Base-by-base conservation (phyloP, 2,113 vertebrate genomes). In the Seriola aureovittata region DNA sequence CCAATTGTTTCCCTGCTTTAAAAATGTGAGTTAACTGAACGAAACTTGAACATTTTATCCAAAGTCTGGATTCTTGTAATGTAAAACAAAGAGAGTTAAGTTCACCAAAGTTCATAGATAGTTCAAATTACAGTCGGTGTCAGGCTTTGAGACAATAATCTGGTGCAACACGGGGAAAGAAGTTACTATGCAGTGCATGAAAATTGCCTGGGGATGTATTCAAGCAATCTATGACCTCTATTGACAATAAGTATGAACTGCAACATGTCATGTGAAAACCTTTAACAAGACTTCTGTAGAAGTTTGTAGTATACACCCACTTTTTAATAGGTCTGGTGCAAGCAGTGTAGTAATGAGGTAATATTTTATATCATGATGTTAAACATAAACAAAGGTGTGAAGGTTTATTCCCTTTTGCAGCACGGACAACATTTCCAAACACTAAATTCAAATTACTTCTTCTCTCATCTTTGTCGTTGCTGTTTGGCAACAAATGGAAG, bases 221-320 rank as follows among this genome's bases (percentile, higher is more conserved):
- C 38, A 58, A 62, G 8, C 23, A 78, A 65, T 71, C 1, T 29
- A 29, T 29, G 90, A 73, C 77, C 67, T 82, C 86, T 85, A 59
- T 59, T 85, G 88, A 80, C 62, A 71, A 17, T 3, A 72, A 50
- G 29, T 8, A 38, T 48, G 29, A 69, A 84, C 55, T 86, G 66
- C 81, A 85, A 58, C 50, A 29, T 29, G 29, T 29, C 29, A 29
- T 29, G 29, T 29, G 29, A 29, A 29, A 29, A 29, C 29, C 2
- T 29, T 29, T 29, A 29, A 29, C 29, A 29, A 29, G 29, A 29
- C 29, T 8, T 71, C 10, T 13, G 1, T 4, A 59, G 40, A 29
- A 29, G 29, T 29, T 29, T 29, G 29, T 29, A 29, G 29, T 29
- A 29, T 29, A 29, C 29, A 29, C 29, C 29, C 29, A 29, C 29